phyloP scores from a whole-genome alignment of 2,113 vertebrate genomes.

The Pithys albifrons region DNA sequence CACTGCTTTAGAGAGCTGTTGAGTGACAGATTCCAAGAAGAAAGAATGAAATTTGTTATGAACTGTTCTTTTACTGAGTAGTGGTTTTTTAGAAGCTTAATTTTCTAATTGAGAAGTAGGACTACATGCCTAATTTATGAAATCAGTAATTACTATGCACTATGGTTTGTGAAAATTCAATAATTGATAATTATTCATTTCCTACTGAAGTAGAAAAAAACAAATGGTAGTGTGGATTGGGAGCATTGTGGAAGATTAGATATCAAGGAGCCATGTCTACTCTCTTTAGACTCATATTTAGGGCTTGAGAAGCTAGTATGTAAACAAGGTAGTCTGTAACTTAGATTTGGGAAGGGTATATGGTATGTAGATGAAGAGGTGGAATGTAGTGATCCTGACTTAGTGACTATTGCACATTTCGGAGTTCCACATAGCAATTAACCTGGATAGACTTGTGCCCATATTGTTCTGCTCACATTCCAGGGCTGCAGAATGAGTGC shows the following conservation, averaged over 20 bases:
- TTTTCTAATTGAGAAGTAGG: neutral
- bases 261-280: neutral
- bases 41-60: neutral
- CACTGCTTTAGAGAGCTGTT: neutral
- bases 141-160: neutral
- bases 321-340: neutral
- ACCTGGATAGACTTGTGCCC: no score
- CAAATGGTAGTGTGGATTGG: neutral
- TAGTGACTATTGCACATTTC: neutral
- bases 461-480: accelerated
- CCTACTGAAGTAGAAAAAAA: neutral
- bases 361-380: neutral
- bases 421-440: neutral
- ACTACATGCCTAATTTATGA: neutral
- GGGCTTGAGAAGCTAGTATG: neutral
- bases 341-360: neutral
- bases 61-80: neutral
- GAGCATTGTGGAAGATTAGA: accelerated
- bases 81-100: neutral
- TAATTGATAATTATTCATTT: neutral
- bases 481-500: neutral
- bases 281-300: neutral
- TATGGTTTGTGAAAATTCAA: neutral
- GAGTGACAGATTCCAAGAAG: neutral
- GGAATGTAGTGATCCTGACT: neutral